A percentile compares a stretch with the other conserved stretches of the same genome.
Conservation (phyloP, 1,140 invertebrate species). For the Dreissena polymorpha region DNA sequence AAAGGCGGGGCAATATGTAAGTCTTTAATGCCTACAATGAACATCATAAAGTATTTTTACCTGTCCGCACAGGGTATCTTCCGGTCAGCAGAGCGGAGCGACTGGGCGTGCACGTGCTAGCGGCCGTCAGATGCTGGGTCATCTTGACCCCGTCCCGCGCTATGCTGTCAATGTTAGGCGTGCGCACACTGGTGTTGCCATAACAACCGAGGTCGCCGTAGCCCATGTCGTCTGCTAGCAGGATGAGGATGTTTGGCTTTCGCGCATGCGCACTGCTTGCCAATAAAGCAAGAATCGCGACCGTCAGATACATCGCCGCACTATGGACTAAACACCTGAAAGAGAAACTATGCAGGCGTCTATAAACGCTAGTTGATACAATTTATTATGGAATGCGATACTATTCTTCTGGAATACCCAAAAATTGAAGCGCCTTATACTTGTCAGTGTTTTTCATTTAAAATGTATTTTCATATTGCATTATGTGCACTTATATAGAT, state of each 20-base stretch:
- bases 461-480: no score
- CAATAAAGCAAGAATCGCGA: neutral
- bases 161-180: slow-evolving; percentile 78
- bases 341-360: no score
- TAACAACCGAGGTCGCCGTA: slow-evolving; percentile 78
- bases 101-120: slow-evolving; percentile 78
- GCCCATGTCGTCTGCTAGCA: slow-evolving; percentile 80
- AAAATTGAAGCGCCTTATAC: no score
- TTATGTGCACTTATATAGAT: no score
- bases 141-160: slow-evolving; percentile 72
- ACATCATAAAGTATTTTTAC: slow-evolving; percentile 54
- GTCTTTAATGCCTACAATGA: no score
- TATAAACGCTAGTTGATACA: no score
- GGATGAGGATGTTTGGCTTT: slow-evolving; percentile 76
- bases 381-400: no score
- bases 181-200: slow-evolving; percentile 76
- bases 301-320: neutral
- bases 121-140: slow-evolving; percentile 75
- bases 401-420: no score
- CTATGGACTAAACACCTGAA: no score
- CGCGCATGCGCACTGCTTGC: neutral
- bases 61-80: slow-evolving; percentile 75
- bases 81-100: slow-evolving; percentile 78
- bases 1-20: no score
- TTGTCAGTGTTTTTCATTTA: no score